phyloP scores from a whole-genome alignment of 2,888 invertebrate genomes.

The Podotricha telesiphe region DNA sequence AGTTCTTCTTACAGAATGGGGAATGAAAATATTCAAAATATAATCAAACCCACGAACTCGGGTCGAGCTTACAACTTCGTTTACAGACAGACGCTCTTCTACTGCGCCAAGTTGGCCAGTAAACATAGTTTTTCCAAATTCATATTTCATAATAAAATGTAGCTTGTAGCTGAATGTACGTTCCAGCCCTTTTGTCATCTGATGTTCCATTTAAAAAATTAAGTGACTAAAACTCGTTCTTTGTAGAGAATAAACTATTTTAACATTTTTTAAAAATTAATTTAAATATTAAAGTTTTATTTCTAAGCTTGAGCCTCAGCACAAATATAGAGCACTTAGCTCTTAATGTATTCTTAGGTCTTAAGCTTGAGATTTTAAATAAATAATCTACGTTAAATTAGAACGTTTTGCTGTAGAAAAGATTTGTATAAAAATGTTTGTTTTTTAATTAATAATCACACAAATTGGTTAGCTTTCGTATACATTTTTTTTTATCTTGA shows the following conservation, averaged over 20 bases:
- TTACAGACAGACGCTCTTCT: too few species aligned
- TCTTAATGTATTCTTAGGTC: not conserved
- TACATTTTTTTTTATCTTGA: too few species aligned
- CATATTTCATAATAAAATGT: too few species aligned
- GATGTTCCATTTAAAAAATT: not conserved
- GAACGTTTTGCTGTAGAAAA: not conserved
- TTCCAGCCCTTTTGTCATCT: too few species aligned
- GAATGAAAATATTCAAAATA: too few species aligned
- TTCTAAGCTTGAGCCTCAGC: not conserved
- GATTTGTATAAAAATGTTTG: not conserved
- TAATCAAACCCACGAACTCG: too few species aligned
- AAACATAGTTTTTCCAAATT: too few species aligned
- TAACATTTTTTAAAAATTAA: not conserved
- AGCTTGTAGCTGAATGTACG: too few species aligned
- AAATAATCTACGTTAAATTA: not conserved
- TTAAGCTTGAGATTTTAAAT: not conserved
- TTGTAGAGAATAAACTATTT: not conserved
- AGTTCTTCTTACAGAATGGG: too few species aligned
- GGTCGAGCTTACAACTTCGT: too few species aligned
- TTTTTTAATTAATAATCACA: not conserved
- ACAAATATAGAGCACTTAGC: slow-evolving; percentile 19
- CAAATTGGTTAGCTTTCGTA: not conserved
- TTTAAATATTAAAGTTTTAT: not conserved
- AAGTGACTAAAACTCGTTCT: not conserved
- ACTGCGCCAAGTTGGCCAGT: too few species aligned